A percentile compares a stretch with the other conserved stretches of the same genome.
Evolutionary conservation across 1,140 invertebrate species (phyloP).

Genomic region (Carcinoscorpius rotundicauda): DNA sequence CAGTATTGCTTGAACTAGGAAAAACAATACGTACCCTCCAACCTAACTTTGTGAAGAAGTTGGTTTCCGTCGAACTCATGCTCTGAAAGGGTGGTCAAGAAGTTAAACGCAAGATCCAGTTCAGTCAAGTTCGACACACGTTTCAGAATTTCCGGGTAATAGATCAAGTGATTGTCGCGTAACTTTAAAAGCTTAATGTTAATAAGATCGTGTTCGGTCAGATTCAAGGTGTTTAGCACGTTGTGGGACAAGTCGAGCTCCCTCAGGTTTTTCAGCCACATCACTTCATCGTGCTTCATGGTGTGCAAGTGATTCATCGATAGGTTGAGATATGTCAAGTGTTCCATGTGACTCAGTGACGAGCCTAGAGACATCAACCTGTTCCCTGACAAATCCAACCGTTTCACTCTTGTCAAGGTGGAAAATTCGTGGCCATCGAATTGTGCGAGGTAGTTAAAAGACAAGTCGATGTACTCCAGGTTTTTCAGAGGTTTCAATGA

Average conservation of each 20-base stretch:
- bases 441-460: neutral
- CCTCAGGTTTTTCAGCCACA: constrained; percentile 1
- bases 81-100: neutral
- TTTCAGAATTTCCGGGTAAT: neutral
- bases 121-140: neutral
- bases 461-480: neutral
- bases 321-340: constrained; percentile 12
- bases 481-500: constrained; percentile 6
- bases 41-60: neutral
- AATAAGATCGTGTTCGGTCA: neutral
- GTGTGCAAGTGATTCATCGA: constrained; percentile 4
- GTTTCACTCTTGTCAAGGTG: neutral
- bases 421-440: neutral
- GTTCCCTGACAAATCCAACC: neutral
- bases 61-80: neutral
- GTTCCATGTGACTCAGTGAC: neutral
- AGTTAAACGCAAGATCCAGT: neutral
- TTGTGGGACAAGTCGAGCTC: constrained; percentile 13
- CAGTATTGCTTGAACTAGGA: too few species aligned
- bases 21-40: neutral
- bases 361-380: neutral
- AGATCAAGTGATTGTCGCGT: neutral
- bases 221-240: constrained; percentile 2
- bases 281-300: constrained; percentile 4
- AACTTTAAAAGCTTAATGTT: neutral